Conservation (phyloP, 2,113 vertebrate species). For the Cercopithecus mona region DNA sequence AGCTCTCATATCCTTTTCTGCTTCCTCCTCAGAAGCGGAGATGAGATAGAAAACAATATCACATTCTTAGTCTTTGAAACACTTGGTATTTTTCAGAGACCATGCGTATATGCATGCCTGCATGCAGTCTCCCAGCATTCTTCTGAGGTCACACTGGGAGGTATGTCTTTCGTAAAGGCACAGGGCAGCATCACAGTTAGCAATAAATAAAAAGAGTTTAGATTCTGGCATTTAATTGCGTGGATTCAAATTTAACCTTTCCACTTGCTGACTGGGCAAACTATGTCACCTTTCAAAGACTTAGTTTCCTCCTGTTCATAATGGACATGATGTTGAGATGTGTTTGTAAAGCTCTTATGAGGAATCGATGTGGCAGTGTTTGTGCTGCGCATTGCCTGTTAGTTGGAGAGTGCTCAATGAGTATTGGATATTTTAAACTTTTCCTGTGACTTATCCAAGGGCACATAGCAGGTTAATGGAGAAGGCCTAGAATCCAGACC, state of each 20-base stretch:
- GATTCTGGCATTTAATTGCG: neutral
- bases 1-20: neutral
- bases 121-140: neutral
- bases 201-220: neutral
- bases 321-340: neutral
- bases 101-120: fast-evolving
- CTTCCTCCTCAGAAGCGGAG: neutral
- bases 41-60: neutral
- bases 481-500: neutral
- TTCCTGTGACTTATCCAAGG: neutral
- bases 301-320: neutral
- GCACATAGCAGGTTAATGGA: neutral
- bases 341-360: neutral
- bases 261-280: neutral
- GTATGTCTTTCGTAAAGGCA: neutral
- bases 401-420: neutral
- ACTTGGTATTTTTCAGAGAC: neutral
- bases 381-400: neutral
- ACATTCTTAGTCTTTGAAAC: neutral
- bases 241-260: neutral
- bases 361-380: neutral
- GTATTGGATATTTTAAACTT: neutral
- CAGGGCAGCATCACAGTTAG: neutral
- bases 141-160: neutral
- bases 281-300: neutral